phyloP scores from a whole-genome alignment of 30 jellyfish, hydroid and myxozoan species.

The Rhopilema esculentum region DNA sequence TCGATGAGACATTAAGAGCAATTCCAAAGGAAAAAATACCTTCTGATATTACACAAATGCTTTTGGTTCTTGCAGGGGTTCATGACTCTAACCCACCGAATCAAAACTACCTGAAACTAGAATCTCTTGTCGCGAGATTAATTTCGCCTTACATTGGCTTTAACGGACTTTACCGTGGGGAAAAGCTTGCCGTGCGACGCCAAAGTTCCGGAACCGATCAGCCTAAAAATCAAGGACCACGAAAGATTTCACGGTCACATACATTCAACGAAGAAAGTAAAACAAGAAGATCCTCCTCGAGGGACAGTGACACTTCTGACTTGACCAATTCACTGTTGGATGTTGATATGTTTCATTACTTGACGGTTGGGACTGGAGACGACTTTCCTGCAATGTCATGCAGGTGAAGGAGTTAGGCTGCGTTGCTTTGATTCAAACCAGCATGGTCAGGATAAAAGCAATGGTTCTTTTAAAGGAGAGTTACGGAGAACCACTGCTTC shows the following conservation, averaged over 20 bases:
- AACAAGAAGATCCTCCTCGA: conserved; percentile 36
- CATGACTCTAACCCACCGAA: conserved; percentile 89
- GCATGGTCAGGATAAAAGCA: too few species aligned
- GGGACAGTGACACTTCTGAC: conserved; percentile 61
- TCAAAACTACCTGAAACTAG: conserved; percentile 87
- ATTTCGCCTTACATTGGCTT: conserved; percentile 90
- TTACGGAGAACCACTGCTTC: too few species aligned
- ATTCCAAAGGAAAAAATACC: conserved; percentile 72
- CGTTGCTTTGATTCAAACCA: not conserved
- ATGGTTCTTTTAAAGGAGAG: not conserved
- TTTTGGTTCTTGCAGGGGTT: conserved; percentile 83
- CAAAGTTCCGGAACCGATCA: conserved; percentile 66
- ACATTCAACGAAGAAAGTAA: conserved; percentile 76
- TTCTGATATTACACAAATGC: conserved; percentile 83
- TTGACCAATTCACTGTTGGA: conserved; percentile 43
- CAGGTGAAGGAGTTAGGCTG: not conserved
- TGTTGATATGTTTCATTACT: conserved; percentile 67
- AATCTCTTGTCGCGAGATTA: conserved; percentile 77
- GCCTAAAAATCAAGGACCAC: conserved; percentile 30
- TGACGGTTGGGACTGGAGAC: conserved; percentile 59
- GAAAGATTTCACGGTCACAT: conserved; percentile 79
- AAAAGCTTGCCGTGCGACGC: conserved; percentile 67
- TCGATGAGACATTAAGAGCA: conserved; percentile 73
- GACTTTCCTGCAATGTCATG: conserved; percentile 55
- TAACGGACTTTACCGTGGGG: conserved; percentile 75